phyloP scores from a whole-genome alignment of 2,113 vertebrate species.

The Chaetura pelagica region DNA sequence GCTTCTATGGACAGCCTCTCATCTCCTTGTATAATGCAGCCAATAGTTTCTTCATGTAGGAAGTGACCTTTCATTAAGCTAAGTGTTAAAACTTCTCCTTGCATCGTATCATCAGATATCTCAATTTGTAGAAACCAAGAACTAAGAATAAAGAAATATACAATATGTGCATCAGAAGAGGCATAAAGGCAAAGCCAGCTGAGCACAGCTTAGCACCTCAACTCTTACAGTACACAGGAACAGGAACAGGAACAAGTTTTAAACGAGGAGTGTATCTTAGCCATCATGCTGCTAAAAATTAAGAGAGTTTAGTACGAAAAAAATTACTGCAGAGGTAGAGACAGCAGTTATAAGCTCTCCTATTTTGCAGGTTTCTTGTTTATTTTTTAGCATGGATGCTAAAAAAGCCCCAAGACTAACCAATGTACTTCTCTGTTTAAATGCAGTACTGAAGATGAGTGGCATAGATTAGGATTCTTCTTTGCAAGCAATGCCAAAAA shows the following conservation, averaged over 20 bases:
- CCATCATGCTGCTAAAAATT: conserved; percentile 8
- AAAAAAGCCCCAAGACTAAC: not conserved
- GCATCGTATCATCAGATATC: not conserved
- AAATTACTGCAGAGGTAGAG: conserved; percentile 30
- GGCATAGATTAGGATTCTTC: not conserved
- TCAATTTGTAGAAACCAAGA: not conserved
- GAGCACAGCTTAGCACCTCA: not conserved
- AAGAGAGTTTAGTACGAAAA: not conserved
- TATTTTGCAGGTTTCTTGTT: not conserved
- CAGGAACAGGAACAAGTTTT: not conserved
- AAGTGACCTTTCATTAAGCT: not conserved
- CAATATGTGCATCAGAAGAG: not conserved
- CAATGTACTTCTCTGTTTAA: not conserved
- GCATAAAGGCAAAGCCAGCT: not conserved
- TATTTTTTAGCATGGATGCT: not conserved
- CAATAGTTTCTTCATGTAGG: not conserved
- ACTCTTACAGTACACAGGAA: not conserved
- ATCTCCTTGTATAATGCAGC: not conserved
- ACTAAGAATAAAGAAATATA: not conserved
- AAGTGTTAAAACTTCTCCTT: not conserved
- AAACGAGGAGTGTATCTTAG: conserved; percentile 19
- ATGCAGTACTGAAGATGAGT: not conserved
- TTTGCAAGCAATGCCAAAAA: not conserved
- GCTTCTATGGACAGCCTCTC: not conserved
- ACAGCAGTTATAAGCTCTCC: not conserved